Evolutionary conservation across 1,140 invertebrate genomes (phyloP), one percentile per base, ranked within the genome.

Genomic region (Sipha flava): DNA sequence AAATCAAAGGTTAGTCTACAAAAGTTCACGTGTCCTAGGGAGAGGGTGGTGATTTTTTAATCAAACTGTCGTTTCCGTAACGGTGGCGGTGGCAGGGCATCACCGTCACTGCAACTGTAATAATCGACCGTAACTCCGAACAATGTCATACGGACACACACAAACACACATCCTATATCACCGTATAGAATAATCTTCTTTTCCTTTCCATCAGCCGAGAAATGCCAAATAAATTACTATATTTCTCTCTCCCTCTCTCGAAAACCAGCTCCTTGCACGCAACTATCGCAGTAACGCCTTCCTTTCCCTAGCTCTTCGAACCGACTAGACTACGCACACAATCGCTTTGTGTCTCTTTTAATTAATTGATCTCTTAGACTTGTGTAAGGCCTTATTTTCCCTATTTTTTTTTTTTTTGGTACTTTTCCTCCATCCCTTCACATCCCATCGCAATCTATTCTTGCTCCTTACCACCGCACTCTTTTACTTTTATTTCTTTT

Each of bases 281-380:
- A n/a, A n/a, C n/a, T n/a, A n/a, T n/a, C 18, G n/a, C 6, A 14
- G 2, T 29, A 6, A 2, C 7, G 2, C 23, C 45, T 34, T 40
- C 40, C 23, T 37, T 21, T 37, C 59, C 9, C n/a, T n/a, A n/a
- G n/a, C n/a, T n/a, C n/a, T n/a, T n/a, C n/a, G n/a, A n/a, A n/a
- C n/a, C n/a, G n/a, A n/a, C n/a, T n/a, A n/a, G n/a, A 9, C 26
- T 14, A 0, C 31, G 9, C 1, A 14, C 34, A 7, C 37, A 59
- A 29, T 29, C 31, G 14, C 52, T 62, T 45, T 43, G 29, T 68
- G 43, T 64, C 64, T 82, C 80, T 81, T 70, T 79, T 73, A 80
- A 77, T 75, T 82, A 68, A 77, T 82, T 70, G 64, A 75, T 81
- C 49, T 79, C 40, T 43, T 62, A 26, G 37, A 37, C 80, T 57